Base-by-base conservation (phyloP, 2,113 vertebrate genomes). In the Engraulis encrasicolus region DNA sequence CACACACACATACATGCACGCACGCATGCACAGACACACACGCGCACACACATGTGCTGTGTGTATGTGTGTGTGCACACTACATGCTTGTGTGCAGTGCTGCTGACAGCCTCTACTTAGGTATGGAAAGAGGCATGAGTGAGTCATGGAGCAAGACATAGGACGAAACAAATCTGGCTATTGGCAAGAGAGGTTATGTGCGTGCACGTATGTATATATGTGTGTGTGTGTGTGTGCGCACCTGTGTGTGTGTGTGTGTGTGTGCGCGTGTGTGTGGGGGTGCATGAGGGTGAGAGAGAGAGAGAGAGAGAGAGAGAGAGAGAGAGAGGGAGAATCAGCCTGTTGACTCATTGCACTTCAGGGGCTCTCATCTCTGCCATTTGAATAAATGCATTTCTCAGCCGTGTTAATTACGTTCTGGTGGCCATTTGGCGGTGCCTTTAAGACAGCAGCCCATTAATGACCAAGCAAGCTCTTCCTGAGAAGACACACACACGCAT, bases 1-100 rank as follows among this genome's bases (percentile, higher is more conserved):
- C 58, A 61, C 58, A n/a, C 12, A 9, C 2, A 61, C 6, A 61
- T 9, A 61, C n/a, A 9, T 2, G 27, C 58, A 61, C 23, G 27
- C 58, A 54, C n/a, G 11, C 54, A 61, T n/a, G 11, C 61, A 71
- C 23, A 71, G 23, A 23, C 1, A 71, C 9, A 80, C 84, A 87
- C 85, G 84, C 83, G n/a, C n/a, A n/a, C 50, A 81, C 66, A 82
- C 79, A 85, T 81, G 80, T 78, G 80, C 71, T 85, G 85, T 84
- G 84, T 85, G 52, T 50, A 14, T 50, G 80, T 82, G 82, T 80
- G 71, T 85, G 77, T n/a, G n/a, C n/a, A n/a, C n/a, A n/a, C n/a
- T n/a, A n/a, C n/a, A n/a, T n/a, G n/a, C n/a, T n/a, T n/a, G n/a
- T n/a, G n/a, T n/a, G n/a, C n/a, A n/a, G n/a, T n/a, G n/a, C n/a